phyloP scores from a whole-genome alignment of 2,797 vertebrate species.

The Parauchenoglanis ngamensis region DNA sequence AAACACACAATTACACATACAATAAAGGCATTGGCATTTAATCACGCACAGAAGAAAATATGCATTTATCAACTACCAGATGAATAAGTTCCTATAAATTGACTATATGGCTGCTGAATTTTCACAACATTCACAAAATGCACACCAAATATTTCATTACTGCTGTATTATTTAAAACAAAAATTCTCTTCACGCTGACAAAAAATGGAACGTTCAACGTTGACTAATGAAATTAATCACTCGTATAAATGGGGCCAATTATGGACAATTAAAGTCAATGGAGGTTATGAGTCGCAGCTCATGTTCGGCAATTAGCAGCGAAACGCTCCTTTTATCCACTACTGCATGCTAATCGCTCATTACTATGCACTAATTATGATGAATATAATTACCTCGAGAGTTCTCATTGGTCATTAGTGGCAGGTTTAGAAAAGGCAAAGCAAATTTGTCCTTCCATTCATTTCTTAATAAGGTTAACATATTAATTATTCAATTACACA shows the following conservation, averaged over 20 bases:
- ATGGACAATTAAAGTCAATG: conserved; percentile 54
- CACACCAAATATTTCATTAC: neutral
- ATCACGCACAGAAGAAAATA: neutral
- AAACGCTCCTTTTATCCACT: conserved; percentile 45
- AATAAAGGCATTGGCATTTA: neutral
- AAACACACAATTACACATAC: neutral
- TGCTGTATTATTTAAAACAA: neutral
- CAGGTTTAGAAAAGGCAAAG: conserved; percentile 61
- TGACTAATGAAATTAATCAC: conserved; percentile 56
- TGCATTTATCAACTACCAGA: neutral
- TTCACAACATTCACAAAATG: neutral
- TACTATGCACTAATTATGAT: conserved; percentile 63
- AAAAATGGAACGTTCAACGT: neutral
- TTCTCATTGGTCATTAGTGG: conserved; percentile 59
- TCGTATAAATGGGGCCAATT: conserved; percentile 59
- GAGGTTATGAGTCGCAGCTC: conserved; percentile 53
- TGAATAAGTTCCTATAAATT: neutral
- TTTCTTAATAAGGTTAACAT: conserved; percentile 59
- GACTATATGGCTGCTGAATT: neutral
- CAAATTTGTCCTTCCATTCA: conserved; percentile 58
- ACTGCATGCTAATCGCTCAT: conserved; percentile 58
- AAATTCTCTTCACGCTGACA: neutral
- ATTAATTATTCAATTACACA: conserved; percentile 61
- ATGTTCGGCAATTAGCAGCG: conserved; percentile 57
- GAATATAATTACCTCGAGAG: conserved; percentile 58